Conservation (phyloP, 2,888 invertebrate genomes). For the Halictus ligatus region DNA sequence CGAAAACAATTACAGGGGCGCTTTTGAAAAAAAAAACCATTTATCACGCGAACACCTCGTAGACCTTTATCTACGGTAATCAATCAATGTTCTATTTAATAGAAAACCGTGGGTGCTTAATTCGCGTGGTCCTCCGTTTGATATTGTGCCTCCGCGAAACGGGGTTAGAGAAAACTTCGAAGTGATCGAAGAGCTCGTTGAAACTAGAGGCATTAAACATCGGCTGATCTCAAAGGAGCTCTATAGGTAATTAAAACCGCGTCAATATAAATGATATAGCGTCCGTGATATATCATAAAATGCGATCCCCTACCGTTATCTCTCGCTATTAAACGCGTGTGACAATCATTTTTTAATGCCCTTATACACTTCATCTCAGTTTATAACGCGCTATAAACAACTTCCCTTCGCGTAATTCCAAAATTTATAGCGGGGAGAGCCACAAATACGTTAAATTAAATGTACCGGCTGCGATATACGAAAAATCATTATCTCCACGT, state of each 20-base stretch:
- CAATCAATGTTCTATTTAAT: conserved; percentile 77
- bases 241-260: neutral
- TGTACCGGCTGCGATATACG: neutral
- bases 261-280: neutral
- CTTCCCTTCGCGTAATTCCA: neutral
- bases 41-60: conserved; percentile 69
- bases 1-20: conserved; percentile 61
- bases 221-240: neutral
- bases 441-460: neutral
- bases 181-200: conserved; percentile 5
- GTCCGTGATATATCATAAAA: neutral
- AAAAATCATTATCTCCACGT: no score
- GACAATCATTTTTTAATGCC: neutral
- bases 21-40: conserved; percentile 70
- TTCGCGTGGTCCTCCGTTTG: conserved; percentile 57
- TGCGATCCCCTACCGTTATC: neutral
- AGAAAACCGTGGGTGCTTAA: conserved; percentile 72
- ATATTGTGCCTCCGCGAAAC: conserved; percentile 16
- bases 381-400: neutral
- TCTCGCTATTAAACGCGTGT: neutral
- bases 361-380: neutral
- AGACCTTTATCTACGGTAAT: conserved; percentile 72
- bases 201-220: neutral
- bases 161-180: neutral
- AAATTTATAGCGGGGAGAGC: neutral